These are phyloP conservation scores for Phyllotreta cruciferae DNA, from an alignment of 2,888 invertebrate genomes.

Conservation along the genomic window DNA sequence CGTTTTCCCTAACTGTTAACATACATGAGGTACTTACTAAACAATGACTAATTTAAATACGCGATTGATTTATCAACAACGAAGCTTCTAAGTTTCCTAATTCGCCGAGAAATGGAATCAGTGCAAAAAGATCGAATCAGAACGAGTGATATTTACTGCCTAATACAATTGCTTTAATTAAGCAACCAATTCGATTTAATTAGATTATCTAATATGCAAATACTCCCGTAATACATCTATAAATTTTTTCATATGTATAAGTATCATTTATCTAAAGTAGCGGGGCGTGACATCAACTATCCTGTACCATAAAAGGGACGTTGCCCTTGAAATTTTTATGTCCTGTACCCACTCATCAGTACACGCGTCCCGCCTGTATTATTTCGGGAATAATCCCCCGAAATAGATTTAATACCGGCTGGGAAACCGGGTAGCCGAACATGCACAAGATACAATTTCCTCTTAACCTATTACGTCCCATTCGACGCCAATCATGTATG, in stretches of 20 bases:
- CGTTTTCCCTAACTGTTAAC: conserved; percentile 46
- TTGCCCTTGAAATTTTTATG: conserved; percentile 1
- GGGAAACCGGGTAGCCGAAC: conserved; percentile 24
- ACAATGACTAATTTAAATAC: conserved; percentile 36
- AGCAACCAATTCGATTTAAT: too few relatives aligned
- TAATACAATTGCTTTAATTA: too few relatives aligned
- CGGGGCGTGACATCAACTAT: conserved; percentile 14
- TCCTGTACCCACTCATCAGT: conserved; percentile 21
- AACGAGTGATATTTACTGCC: too few relatives aligned
- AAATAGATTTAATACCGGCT: conserved; percentile 27
- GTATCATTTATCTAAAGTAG: background rate
- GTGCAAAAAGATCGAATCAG: conserved; percentile 12
- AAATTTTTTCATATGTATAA: too few relatives aligned
- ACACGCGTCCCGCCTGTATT: conserved; percentile 6
- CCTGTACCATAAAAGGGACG: conserved; percentile 15
- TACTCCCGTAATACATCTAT: too few relatives aligned
- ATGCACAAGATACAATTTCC: conserved; percentile 25
- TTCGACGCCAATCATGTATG: conserved; percentile 25
- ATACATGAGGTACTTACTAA: conserved; percentile 40
- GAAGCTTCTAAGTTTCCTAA: conserved; percentile 3
- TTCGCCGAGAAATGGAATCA: background rate
- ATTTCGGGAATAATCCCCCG: conserved; percentile 24
- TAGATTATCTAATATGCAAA: too few relatives aligned
- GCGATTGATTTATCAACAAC: conserved; percentile 22
- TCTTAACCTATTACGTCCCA: conserved; percentile 14